phyloP scores from a whole-genome alignment of 1,140 invertebrate genomes.

The Aethina tumida region DNA sequence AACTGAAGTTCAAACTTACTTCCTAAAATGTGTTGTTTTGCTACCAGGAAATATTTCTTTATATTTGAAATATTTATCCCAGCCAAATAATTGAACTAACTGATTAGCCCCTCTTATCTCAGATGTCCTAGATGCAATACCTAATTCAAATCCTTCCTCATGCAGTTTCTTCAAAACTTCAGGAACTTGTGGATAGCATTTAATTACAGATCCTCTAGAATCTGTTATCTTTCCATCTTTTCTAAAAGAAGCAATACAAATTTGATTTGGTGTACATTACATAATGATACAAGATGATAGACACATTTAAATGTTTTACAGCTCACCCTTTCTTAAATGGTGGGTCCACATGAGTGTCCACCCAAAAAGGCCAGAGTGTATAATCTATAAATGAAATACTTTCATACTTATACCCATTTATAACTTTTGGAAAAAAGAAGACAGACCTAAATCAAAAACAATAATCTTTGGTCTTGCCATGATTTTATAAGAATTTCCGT shows the following conservation, averaged over 20 bases:
- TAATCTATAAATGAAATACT: conserved; percentile 48
- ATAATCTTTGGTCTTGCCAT: conserved; percentile 37
- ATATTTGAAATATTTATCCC: conserved; percentile 60
- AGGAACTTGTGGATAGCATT: conserved; percentile 50
- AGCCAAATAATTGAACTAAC: conserved; percentile 56
- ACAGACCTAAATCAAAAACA: conserved; percentile 47
- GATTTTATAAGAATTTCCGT: too few species aligned
- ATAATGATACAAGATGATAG: not conserved
- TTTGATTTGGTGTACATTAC: too few species aligned
- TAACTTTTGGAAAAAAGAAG: conserved; percentile 10
- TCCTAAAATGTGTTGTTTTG: conserved; percentile 59
- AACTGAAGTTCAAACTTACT: conserved; percentile 37
- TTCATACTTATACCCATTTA: conserved; percentile 5
- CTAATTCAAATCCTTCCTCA: conserved; percentile 46
- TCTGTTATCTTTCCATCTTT: conserved; percentile 44
- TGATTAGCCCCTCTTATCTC: conserved; percentile 55
- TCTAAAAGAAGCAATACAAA: conserved; percentile 31
- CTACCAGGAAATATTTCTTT: conserved; percentile 66
- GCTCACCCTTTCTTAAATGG: conserved; percentile 48
- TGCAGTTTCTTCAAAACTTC: conserved; percentile 47
- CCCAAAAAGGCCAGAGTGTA: conserved; percentile 69
- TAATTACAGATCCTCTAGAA: conserved; percentile 38
- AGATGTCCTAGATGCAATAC: conserved; percentile 55
- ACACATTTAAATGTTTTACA: conserved; percentile 1
- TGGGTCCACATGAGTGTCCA: conserved; percentile 58